phyloP scores from a whole-genome alignment of 2,113 vertebrate species.

The Chaetorhynchus papuensis region DNA sequence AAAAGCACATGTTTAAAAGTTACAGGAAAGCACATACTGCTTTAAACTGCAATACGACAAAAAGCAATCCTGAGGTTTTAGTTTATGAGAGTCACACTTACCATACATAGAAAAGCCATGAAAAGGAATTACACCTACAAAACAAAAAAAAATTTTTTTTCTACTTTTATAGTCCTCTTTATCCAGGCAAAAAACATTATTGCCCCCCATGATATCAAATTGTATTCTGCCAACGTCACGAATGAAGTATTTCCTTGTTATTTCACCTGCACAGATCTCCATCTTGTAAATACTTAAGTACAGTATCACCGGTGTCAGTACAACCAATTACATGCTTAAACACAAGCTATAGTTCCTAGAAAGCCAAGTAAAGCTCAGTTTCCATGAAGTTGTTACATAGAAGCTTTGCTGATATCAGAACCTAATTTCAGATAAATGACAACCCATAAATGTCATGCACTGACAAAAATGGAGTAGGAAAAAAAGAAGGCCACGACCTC shows the following conservation, averaged over 20 bases:
- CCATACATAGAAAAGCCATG: conserved; percentile 99
- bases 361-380: background rate
- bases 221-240: background rate
- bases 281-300: background rate
- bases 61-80: background rate
- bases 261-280: background rate
- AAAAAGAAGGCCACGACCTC: background rate
- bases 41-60: background rate
- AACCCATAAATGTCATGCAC: background rate
- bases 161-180: background rate
- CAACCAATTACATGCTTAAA: background rate
- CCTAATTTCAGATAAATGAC: conserved; percentile 16
- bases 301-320: background rate
- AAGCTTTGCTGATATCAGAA: conserved; percentile 7
- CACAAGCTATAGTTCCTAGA: background rate
- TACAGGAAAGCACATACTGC: background rate
- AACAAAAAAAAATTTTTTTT: conserved; percentile 24
- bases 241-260: background rate
- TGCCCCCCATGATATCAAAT: background rate
- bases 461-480: background rate
- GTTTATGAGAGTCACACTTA: conserved; percentile 70
- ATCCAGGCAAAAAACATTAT: background rate
- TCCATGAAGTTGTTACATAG: background rate
- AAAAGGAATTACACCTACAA: conserved; percentile 93
- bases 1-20: background rate